These are phyloP conservation scores for Pristionchus japonicus DNA, from an alignment of 2,888 invertebrate genomes.

Conservation along the genomic window DNA sequence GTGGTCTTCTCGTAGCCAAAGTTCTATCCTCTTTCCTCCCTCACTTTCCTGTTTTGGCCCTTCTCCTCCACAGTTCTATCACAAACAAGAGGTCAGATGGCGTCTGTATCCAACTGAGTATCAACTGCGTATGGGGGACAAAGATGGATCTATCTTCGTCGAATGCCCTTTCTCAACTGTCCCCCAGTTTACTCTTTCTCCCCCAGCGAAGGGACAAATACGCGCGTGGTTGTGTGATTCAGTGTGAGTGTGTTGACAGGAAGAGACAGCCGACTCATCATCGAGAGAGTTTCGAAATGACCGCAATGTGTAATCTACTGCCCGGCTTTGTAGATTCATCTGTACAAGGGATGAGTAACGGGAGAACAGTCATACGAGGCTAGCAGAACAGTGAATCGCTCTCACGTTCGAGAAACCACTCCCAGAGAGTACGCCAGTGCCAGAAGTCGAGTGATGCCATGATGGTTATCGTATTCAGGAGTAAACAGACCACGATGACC, in stretches of 20 bases:
- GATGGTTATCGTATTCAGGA: background rate
- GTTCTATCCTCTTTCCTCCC: constrained; percentile 1
- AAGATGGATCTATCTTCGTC: background rate
- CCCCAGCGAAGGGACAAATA: background rate
- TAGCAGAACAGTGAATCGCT: background rate
- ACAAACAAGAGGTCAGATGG: background rate
- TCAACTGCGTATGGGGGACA: background rate
- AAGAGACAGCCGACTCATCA: background rate
- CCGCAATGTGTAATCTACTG: background rate
- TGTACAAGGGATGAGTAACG: background rate
- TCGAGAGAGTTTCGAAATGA: constrained; percentile 20
- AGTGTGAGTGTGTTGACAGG: background rate
- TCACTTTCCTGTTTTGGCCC: background rate
- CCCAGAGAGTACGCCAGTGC: background rate
- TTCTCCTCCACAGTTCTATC: too few species aligned
- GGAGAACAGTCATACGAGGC: background rate
- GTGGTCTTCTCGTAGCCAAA: background rate
- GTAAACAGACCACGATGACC: background rate
- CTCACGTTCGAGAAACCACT: background rate
- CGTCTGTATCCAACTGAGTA: background rate
- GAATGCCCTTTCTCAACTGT: background rate
- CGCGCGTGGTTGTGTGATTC: background rate
- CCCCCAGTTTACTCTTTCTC: background rate
- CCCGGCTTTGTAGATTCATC: background rate
- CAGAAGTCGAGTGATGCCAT: background rate